A percentile compares a stretch with the other conserved stretches of the same genome.
These are phyloP conservation scores for Timema cristinae DNA, from an alignment of 2,888 invertebrate species.

Conservation along the genomic window DNA sequence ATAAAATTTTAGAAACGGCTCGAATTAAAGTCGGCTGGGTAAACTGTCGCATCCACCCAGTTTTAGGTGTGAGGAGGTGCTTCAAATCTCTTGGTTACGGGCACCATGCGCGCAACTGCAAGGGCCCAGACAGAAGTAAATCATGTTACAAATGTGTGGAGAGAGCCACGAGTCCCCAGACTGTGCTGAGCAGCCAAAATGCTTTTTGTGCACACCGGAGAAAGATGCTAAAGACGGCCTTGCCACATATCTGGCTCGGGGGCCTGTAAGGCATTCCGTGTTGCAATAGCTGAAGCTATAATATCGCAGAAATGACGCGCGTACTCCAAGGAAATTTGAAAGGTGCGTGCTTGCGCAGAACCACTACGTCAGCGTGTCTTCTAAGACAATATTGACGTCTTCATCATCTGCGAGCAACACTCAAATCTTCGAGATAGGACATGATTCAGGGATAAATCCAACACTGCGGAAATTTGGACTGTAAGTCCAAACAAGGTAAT, in stretches of 20 bases:
- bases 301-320: background rate
- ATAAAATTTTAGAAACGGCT: background rate
- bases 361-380: background rate
- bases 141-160: background rate
- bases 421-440: background rate
- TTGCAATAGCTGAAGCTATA: background rate
- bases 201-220: background rate
- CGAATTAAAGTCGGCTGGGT: conserved; percentile 1
- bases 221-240: background rate
- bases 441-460: background rate
- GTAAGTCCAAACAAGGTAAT: background rate
- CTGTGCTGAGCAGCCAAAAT: conserved; percentile 7
- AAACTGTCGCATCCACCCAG: background rate
- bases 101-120: background rate
- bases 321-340: conserved; percentile 2
- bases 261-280: background rate
- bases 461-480: background rate
- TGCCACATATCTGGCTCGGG: background rate
- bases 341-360: conserved; percentile 2
- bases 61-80: background rate
- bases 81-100: background rate
- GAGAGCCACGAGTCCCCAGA: background rate
- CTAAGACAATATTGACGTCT: background rate
- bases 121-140: background rate
- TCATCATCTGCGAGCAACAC: background rate